Percentiles rank a stretch among this genome's conserved stretches.
phyloP scores from a whole-genome alignment of 2,888 invertebrate species.

The Creontiades dilutus region DNA sequence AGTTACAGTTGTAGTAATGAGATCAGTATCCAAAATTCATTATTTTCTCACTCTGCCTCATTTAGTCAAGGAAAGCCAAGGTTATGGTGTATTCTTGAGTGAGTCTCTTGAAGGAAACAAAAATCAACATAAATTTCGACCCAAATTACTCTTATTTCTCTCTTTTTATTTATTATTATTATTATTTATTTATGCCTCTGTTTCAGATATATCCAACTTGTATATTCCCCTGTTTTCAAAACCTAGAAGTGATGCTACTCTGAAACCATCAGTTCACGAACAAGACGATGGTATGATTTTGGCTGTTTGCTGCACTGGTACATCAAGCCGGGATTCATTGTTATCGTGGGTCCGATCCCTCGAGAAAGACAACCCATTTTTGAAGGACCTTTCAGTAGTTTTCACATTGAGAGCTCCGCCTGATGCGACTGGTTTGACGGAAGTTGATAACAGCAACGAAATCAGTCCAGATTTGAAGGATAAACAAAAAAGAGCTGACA shows the following conservation, averaged over 20 bases:
- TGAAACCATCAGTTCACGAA: slow-evolving; percentile 84
- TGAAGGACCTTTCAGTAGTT: slow-evolving; percentile 89
- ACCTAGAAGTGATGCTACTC: slow-evolving; percentile 71
- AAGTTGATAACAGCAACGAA: background rate
- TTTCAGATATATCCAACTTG: slow-evolving; percentile 86
- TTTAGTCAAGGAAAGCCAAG: no score
- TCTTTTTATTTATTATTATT: no score
- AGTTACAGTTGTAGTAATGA: no score
- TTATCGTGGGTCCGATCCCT: slow-evolving; percentile 87
- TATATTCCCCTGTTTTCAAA: slow-evolving; percentile 80
- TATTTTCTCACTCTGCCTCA: no score
- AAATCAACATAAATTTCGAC: no score
- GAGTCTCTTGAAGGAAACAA: no score
- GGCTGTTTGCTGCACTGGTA: slow-evolving; percentile 93
- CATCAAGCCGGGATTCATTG: slow-evolving; percentile 92
- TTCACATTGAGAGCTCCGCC: slow-evolving; percentile 80
- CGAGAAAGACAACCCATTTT: slow-evolving; percentile 82
- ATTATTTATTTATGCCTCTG: background rate
- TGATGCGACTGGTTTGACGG: slow-evolving; percentile 36
- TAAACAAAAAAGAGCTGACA: background rate
- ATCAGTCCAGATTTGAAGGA: background rate
- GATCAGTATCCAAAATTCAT: no score
- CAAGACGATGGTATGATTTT: slow-evolving; percentile 95
- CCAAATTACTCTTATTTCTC: no score
- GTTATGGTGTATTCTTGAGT: no score